Evolutionary conservation across 2,113 vertebrate genomes (phyloP).

Genomic region (Protobothrops flavoviridis): DNA sequence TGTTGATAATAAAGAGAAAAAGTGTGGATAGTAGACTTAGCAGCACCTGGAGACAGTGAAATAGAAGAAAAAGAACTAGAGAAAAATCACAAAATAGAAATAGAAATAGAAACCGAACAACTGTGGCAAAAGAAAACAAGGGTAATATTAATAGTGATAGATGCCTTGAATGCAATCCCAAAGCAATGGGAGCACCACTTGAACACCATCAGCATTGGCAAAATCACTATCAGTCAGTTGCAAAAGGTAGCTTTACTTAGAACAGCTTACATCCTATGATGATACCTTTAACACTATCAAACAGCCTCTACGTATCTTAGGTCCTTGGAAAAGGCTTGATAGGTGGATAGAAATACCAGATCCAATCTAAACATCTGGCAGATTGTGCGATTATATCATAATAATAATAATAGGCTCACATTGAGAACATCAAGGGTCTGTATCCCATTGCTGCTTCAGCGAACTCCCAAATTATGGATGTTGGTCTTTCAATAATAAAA

Average conservation of each 20-base stretch:
- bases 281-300: neutral
- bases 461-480: constrained; percentile 8
- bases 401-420: neutral
- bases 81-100: neutral
- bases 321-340: neutral
- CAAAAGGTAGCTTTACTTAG: neutral
- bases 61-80: neutral
- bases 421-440: neutral
- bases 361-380: neutral
- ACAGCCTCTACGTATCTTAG: neutral
- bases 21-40: neutral
- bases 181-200: neutral
- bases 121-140: neutral
- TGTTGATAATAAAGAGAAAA: too few species aligned
- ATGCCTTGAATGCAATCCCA: neutral
- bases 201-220: neutral
- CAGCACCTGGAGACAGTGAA: neutral
- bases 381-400: neutral
- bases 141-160: neutral
- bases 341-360: neutral
- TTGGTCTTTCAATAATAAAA: neutral
- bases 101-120: neutral
- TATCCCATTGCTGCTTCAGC: neutral
- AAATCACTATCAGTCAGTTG: neutral
- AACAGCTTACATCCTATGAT: neutral